Evolutionary conservation across 1,140 invertebrate genomes (phyloP).

Genomic region (Leptinotarsa texana): DNA sequence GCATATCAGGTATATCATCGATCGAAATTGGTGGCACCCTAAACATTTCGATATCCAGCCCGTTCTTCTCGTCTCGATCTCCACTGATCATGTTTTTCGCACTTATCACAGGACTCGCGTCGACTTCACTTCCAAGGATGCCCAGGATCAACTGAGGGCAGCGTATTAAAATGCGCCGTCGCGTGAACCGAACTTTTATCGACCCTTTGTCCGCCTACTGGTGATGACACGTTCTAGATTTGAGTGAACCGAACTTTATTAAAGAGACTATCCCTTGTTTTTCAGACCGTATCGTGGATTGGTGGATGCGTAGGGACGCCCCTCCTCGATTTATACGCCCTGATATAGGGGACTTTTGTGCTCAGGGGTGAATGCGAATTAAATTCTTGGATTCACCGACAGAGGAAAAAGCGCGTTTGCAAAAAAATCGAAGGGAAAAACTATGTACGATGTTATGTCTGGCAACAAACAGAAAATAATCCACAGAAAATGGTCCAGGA

Average conservation of each 20-base stretch:
- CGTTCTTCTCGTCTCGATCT: conserved; percentile 55
- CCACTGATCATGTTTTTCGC: conserved; percentile 57
- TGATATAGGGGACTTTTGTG: conserved; percentile 9
- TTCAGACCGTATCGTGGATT: conserved; percentile 36
- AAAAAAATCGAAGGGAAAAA: no score
- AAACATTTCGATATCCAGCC: conserved; percentile 60
- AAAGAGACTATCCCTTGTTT: conserved; percentile 45
- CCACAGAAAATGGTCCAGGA: no score
- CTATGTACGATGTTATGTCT: no score
- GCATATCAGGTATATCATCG: conserved; percentile 73
- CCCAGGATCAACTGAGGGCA: conserved; percentile 35
- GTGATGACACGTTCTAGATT: conserved; percentile 44
- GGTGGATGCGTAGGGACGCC: conserved; percentile 36
- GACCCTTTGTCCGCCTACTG: conserved; percentile 54
- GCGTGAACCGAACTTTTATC: conserved; percentile 54
- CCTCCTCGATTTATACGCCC: conserved; percentile 33
- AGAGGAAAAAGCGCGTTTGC: no score
- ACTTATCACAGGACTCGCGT: conserved; percentile 33
- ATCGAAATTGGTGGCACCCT: conserved; percentile 71
- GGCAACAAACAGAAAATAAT: no score
- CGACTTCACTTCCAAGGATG: conserved; percentile 10
- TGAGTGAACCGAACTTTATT: conserved; percentile 44
- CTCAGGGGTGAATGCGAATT: background rate
- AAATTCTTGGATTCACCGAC: background rate
- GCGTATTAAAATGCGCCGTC: conserved; percentile 47